Evolutionary conservation across 2,113 vertebrate genomes (phyloP).

Genomic region (Oryzias woworae): DNA sequence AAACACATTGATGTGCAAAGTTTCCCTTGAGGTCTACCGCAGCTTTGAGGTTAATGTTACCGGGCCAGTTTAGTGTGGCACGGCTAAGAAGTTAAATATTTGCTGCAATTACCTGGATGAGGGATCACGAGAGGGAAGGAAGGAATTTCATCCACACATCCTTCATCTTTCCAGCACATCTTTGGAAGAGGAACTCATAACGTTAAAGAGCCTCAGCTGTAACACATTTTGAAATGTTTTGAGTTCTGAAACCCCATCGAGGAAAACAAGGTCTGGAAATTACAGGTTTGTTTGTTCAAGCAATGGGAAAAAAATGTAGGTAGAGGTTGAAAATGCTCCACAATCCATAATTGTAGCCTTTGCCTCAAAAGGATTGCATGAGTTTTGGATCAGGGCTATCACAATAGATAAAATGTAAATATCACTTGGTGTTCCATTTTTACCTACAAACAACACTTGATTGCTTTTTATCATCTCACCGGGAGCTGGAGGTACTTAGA

Average conservation of each 20-base stretch:
- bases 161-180: slow-evolving; percentile 5
- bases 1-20: slow-evolving; percentile 32
- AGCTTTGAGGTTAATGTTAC: slow-evolving; percentile 38
- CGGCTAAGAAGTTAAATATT: slow-evolving; percentile 53
- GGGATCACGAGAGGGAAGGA: slow-evolving; percentile 27
- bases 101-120: slow-evolving; percentile 50
- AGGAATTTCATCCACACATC: slow-evolving; percentile 16
- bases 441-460: slow-evolving; percentile 63
- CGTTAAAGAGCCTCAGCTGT: background rate
- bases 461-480: slow-evolving; percentile 62
- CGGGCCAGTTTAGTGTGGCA: slow-evolving; percentile 4
- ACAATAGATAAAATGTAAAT: slow-evolving; percentile 60
- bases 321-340: slow-evolving; percentile 3
- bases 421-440: slow-evolving; percentile 52
- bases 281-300: background rate
- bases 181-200: slow-evolving; percentile 7
- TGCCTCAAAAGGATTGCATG: slow-evolving; percentile 48
- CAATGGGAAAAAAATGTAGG: background rate
- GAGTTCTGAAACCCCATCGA: background rate
- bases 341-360: slow-evolving; percentile 18
- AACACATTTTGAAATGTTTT: background rate
- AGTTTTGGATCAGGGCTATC: slow-evolving; percentile 51
- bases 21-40: slow-evolving; percentile 41
- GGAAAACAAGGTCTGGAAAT: background rate
- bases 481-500: slow-evolving; percentile 53